Conservation (phyloP, 1,140 invertebrate species). For the Dendroctonus valens region DNA sequence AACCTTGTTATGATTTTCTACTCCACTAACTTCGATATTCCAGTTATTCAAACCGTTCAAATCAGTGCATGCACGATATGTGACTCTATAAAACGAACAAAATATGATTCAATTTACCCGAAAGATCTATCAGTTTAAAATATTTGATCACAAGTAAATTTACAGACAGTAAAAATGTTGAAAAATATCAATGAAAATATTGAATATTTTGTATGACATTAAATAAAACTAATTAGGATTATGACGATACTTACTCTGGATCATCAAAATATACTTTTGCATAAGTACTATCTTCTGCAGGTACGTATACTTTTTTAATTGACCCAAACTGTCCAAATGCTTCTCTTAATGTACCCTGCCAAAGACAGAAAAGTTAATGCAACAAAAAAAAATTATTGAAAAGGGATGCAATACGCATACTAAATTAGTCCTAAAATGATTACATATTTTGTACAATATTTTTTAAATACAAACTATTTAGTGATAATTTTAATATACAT, state of each 20-base stretch:
- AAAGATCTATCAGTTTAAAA: not conserved
- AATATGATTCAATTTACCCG: not conserved
- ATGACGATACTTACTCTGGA: constrained; percentile 27
- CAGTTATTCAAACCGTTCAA: no score
- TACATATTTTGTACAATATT: not conserved
- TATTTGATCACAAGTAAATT: not conserved
- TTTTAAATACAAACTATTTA: constrained; percentile 8
- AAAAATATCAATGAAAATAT: not conserved
- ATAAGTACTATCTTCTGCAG: not conserved
- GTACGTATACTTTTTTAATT: constrained; percentile 26
- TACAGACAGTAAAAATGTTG: not conserved
- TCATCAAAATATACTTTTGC: constrained; percentile 29
- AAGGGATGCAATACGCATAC: no score
- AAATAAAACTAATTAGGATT: constrained; percentile 3
- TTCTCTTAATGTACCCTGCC: constrained; percentile 16
- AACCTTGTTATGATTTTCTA: no score
- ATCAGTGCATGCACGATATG: no score
- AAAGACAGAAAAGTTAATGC: constrained; percentile 9
- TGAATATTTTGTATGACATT: not conserved
- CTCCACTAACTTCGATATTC: no score
- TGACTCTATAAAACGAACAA: no score
- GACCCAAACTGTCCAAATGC: constrained; percentile 31
- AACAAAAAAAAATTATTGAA: constrained; percentile 1
- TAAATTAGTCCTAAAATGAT: no score
- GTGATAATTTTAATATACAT: not conserved